Base-by-base conservation (phyloP, 1,140 invertebrate species). In the Lordiphosa stackelbergi region DNA sequence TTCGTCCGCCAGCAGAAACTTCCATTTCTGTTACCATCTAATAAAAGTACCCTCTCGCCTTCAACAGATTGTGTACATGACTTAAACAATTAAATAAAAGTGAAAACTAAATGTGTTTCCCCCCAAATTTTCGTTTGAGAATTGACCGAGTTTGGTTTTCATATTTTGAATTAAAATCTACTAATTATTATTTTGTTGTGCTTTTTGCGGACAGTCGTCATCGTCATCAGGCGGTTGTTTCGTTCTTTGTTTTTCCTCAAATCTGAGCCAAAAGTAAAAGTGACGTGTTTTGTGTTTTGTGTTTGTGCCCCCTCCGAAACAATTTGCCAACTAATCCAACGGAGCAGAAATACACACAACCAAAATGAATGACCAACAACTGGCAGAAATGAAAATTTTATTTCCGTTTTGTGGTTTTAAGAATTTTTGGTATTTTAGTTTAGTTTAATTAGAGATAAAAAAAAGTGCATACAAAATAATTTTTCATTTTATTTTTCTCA, bases 391-490 rank as follows among this genome's bases (percentile, higher is more conserved):
- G 40, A 66, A 66, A 57, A 58, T 57, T 62, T 62, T 70, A 53
- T 66, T 57, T 19, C 22, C 35, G 34, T 47, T 64, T 45, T 22
- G 31, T 12, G 45, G 43, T 35, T 35, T 51, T 11, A 35, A 8
- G 22, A 24, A 41, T 45, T 55, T 73, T 41, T 53, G 46, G 69
- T 57, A 61, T 52, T 66, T 58, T 41, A 59, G 53, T 71, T 75
- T 74, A 74, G 47, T 53, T 73, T 73, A 55, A 31, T 31, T 31
- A 46, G 79, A 74, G 62, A 69, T 61, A 66, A 53, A 73, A 69
- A 69, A 52, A 73, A 69, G 72, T 70, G 66, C 75, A 78, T 74
- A 74, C 53, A 78, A 78, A 79, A 81, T 74, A 70, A 70, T 62
- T 73, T 41, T 31, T 13, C 43, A 53, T 62, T 62, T 71, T 61